Percentiles rank a stretch among this genome's conserved stretches.
Evolutionary conservation across 1,140 invertebrate genomes (phyloP).

Genomic region (Aphidius gifuensis): DNA sequence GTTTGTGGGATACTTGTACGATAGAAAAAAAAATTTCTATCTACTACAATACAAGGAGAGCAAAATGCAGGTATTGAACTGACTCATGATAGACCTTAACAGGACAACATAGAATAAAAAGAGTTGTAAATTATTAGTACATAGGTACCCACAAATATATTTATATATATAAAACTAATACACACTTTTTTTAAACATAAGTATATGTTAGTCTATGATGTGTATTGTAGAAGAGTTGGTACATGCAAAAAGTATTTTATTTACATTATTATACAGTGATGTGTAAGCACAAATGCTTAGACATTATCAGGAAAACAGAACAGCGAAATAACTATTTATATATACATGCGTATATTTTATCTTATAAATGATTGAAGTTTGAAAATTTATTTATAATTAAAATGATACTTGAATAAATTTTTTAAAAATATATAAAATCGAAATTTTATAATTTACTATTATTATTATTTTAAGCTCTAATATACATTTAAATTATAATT

Average conservation of each 20-base stretch:
- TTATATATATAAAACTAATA: too few relatives aligned
- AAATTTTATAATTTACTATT: not conserved
- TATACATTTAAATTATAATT: not conserved
- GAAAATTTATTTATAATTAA: not conserved
- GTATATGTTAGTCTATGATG: not conserved
- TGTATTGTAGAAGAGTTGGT: not conserved
- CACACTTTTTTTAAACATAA: too few relatives aligned
- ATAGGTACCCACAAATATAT: not conserved
- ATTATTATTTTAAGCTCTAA: not conserved
- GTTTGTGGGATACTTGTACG: not conserved
- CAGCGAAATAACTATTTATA: not conserved
- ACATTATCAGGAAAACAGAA: conserved; percentile 11
- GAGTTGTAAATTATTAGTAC: conserved; percentile 20
- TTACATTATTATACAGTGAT: conserved; percentile 11
- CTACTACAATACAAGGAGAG: conserved; percentile 14
- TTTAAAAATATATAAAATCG: not conserved
- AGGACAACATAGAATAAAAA: not conserved
- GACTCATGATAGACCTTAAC: not conserved
- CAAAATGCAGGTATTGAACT: conserved; percentile 22
- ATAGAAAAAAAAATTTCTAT: not conserved
- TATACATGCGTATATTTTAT: too few relatives aligned
- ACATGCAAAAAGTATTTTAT: too few relatives aligned
- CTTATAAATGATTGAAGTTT: too few relatives aligned
- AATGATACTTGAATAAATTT: conserved; percentile 3
- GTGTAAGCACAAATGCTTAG: conserved; percentile 19